A percentile compares a stretch with the other conserved stretches of the same genome.
These are phyloP conservation scores for Rostratula benghalensis DNA, from an alignment of 2,113 vertebrate genomes.

Conservation along the genomic window DNA sequence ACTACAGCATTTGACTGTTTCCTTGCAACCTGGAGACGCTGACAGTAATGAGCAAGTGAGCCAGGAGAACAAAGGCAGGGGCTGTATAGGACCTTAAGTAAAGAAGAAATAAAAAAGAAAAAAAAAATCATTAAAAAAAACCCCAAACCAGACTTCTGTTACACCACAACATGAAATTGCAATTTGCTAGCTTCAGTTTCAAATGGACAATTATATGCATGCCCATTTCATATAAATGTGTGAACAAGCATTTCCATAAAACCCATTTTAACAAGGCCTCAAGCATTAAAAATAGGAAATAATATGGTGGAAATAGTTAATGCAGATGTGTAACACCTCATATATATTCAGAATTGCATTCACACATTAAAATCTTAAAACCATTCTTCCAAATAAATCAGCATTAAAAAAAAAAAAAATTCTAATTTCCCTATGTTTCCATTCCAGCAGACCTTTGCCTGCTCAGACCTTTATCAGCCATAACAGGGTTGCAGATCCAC, in stretches of 20 bases:
- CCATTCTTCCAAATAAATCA: neutral
- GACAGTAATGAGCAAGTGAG: neutral
- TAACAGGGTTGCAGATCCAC: neutral
- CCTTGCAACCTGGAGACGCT: neutral
- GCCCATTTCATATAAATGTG: neutral
- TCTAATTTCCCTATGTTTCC: neutral
- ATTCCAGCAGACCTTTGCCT: neutral
- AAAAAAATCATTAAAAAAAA: neutral
- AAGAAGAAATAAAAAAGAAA: neutral
- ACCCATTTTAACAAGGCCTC: neutral
- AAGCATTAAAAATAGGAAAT: neutral
- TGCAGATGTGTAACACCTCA: neutral
- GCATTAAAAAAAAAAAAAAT: neutral
- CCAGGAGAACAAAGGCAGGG: neutral
- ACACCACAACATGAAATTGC: neutral
- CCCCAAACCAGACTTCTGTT: neutral
- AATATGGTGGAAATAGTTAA: neutral
- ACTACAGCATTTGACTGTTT: constrained; percentile 9
- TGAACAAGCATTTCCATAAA: neutral
- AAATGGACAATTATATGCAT: neutral
- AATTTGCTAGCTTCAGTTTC: neutral
- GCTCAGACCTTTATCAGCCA: neutral
- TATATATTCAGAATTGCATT: neutral
- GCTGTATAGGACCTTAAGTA: neutral
- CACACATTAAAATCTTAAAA: neutral